Evolutionary conservation across 2,113 vertebrate species (phyloP).

Genomic region (Trogon surrucura): DNA sequence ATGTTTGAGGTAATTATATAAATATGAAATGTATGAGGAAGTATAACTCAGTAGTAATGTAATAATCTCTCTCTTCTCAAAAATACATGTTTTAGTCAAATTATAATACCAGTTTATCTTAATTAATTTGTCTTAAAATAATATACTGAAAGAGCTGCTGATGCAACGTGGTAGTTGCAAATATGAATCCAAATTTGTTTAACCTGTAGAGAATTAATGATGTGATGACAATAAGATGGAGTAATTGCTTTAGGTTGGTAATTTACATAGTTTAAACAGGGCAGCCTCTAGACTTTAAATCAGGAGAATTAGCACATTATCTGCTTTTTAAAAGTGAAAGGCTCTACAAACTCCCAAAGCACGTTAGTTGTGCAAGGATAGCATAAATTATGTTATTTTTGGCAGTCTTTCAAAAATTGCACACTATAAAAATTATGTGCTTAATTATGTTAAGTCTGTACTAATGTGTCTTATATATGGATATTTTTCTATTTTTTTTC

Average conservation of each 20-base stretch:
- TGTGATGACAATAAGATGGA: conserved; percentile 43
- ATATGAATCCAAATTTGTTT: conserved; percentile 57
- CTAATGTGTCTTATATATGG: not conserved
- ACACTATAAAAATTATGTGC: not conserved
- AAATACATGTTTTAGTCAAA: not conserved
- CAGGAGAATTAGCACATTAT: conserved; percentile 12
- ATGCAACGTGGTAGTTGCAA: conserved; percentile 41
- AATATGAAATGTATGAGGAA: not conserved
- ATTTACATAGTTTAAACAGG: conserved; percentile 54
- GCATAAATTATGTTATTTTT: not conserved
- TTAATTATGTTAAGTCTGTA: not conserved
- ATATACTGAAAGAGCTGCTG: conserved; percentile 12
- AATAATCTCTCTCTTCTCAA: not conserved
- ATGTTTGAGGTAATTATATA: not conserved
- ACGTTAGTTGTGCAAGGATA: not conserved
- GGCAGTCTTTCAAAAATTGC: not conserved
- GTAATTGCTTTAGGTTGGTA: conserved; percentile 48
- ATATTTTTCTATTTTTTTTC: not conserved
- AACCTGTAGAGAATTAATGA: conserved; percentile 68
- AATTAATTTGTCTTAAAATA: conserved; percentile 55
- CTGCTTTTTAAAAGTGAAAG: not conserved
- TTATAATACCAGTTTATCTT: conserved; percentile 1
- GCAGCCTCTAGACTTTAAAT: conserved; percentile 32
- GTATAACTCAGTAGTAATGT: not conserved
- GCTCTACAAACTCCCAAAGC: not conserved